phyloP scores from a whole-genome alignment of 2,888 invertebrate genomes.

The Xestia c-nigrum region DNA sequence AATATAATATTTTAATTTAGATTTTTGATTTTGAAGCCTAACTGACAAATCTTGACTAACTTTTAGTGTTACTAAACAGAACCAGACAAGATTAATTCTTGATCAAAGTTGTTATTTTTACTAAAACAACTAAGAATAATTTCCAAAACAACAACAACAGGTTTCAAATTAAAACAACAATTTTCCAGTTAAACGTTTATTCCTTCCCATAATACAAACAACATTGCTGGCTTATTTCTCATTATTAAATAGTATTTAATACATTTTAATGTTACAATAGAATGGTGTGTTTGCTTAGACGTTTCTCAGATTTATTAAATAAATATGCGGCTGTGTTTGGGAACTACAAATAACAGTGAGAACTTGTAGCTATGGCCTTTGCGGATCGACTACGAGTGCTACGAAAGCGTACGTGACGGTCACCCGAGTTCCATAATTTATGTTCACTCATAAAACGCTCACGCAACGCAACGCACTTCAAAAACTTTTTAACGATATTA shows the following conservation, averaged over 20 bases:
- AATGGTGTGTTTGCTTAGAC: constrained; percentile 44
- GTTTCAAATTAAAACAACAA: constrained; percentile 42
- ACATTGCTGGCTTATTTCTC: constrained; percentile 56
- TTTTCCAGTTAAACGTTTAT: constrained; percentile 64
- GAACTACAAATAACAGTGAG: not conserved
- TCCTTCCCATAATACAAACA: constrained; percentile 64
- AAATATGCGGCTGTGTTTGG: not conserved
- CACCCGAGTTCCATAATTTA: too few relatives aligned
- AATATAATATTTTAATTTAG: too few relatives aligned
- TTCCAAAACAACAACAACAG: constrained; percentile 6
- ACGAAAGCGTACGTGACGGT: too few relatives aligned
- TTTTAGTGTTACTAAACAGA: not conserved
- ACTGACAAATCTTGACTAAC: too few relatives aligned
- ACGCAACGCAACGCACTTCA: too few relatives aligned
- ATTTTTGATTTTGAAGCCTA: not conserved
- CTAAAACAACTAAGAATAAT: constrained; percentile 6
- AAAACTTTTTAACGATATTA: not conserved
- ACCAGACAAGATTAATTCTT: not conserved
- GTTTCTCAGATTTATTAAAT: not conserved
- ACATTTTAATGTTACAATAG: constrained; percentile 44
- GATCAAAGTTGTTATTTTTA: not conserved
- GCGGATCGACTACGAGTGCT: too few relatives aligned
- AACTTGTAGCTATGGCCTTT: too few relatives aligned
- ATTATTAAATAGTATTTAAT: constrained; percentile 52
- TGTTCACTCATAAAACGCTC: too few relatives aligned